Base-by-base conservation (phyloP, 2,797 vertebrate genomes). In the Typhlichthys eigenmanni region DNA sequence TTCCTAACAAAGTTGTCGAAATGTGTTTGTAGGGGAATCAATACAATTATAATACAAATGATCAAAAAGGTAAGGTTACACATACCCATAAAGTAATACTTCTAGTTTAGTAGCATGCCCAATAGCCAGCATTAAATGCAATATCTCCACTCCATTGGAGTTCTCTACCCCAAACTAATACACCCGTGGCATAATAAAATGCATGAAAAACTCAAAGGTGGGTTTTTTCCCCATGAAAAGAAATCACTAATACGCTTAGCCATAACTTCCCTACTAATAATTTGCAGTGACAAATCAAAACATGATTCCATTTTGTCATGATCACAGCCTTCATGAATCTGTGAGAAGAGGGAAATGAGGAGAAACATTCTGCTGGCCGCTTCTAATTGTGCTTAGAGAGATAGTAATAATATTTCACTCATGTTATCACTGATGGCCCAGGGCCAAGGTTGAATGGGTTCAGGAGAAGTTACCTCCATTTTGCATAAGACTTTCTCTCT, bases 351-450 rank as follows among this genome's bases (percentile, higher is more conserved):
- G 43, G 9, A 54, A 59, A 29, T 19, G 14, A 17, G 11, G 38
- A 34, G 19, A 59, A 16, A 54, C 57, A 43, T 43, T 47, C 50
- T 34, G 19, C 57, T 14, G 47, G 14, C 45, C 32, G 7, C 45
- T 43, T n/a, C 56, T 54, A 54, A 59, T 54, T 58, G 56, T 12
- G n/a, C 38, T n/a, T 46, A 24, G 57, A 16, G 17, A 29, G 24
- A 29, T 58, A 13, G 1, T 13, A 32, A 47, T 59, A 43, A 60
- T 66, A 47, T 47, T 58, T 54, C 57, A 17, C 43, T 51, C 49
- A 13, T 66, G 50, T 66, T 32, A 66, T 66, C 64, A 66, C 51
- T 48, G 14, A 55, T 66, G 64, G 57, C 13, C 12, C 11, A 9
- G 7, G 43, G 34, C 57, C 57, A 54, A 47, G 38, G 38, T 8